Base-by-base conservation (phyloP, 2,888 invertebrate species). In the Mystacides longicornis region DNA sequence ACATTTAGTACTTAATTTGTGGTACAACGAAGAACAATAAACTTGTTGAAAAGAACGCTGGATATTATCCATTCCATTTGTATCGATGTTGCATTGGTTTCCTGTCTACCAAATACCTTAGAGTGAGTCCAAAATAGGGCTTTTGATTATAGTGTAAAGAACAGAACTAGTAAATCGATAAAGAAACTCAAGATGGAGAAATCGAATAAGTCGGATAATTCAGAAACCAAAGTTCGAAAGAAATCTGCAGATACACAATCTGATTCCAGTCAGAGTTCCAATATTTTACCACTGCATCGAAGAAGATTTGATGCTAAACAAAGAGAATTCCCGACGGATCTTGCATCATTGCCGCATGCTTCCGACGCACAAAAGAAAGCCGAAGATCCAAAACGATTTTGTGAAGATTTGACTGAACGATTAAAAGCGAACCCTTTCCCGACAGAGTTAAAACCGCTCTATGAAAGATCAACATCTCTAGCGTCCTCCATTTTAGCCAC, bases 401-500 rank as follows among this genome's bases (percentile, higher is more conserved):
- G 73, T 2, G 73, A 74, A 11, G 72, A 73, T 23, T 22, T 60
- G 2, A 63, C 63, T 58, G 74, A 74, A 71, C 65, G 52, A 20
- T 37, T 64, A 3, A 65, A 65, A 31, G 71, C 72, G 23, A 67
- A 64, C 21, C 71, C 72, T 19, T 60, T 65, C 2, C 65, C 68
- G 5, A 4, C 55, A 9, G 74, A 75, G 43, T 67, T 74, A 0
- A 70, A 72, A 59, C 74, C 75, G 3, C 64, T 78, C 2, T 79
- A 81, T 14, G 72, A 70, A 56, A 73, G 81, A 5, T 77, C 81
- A 0, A 79, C 72, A 53, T 75, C 80, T 14, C 69, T 78, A 2
- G 82, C 83, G 47, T 69, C 75, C 2, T 78, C 74, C 27, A 78
- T 80, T 0, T 74, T 81, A 62, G 80, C 80, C 18, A 79, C 83